Conservation (phyloP, 35 echinoderm and acorn worm species). For the Heliocidaris erythrogramma region DNA sequence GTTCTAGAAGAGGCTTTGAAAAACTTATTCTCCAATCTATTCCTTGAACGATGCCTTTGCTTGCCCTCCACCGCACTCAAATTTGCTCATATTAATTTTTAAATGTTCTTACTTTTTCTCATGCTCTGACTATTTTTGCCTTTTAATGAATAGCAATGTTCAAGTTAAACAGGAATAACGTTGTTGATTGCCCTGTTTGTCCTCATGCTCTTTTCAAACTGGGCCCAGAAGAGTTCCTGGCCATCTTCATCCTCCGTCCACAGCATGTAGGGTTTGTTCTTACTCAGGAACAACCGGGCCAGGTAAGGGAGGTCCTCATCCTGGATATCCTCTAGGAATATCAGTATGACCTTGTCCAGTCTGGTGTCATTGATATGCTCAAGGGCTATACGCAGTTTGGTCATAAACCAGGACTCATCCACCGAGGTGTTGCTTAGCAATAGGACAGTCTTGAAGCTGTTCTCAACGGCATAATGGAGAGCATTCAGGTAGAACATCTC, state of each 20-base stretch:
- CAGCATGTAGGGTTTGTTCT: slow-evolving; percentile 24
- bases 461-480: slow-evolving; percentile 21
- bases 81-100: no score
- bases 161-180: slow-evolving; percentile 4
- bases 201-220: slow-evolving; percentile 22
- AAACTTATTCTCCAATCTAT: no score
- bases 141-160: neutral
- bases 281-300: slow-evolving; percentile 2
- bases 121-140: no score
- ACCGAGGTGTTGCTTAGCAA: slow-evolving; percentile 12
- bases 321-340: slow-evolving; percentile 13
- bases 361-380: slow-evolving; percentile 24
- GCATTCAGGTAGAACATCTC: neutral
- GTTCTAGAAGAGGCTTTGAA: no score
- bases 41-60: no score
- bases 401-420: slow-evolving; percentile 13
- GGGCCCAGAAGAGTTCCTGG: slow-evolving; percentile 28
- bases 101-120: no score
- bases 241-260: slow-evolving; percentile 32
- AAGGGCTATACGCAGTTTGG: slow-evolving; percentile 9
- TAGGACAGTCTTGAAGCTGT: slow-evolving; percentile 4
- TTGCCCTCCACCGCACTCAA: no score
- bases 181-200: neutral
- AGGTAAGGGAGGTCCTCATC: slow-evolving; percentile 14
- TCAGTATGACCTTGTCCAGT: slow-evolving; percentile 23